Evolutionary conservation across 2,113 vertebrate species (phyloP).

Genomic region (Pseudopodoces humilis): DNA sequence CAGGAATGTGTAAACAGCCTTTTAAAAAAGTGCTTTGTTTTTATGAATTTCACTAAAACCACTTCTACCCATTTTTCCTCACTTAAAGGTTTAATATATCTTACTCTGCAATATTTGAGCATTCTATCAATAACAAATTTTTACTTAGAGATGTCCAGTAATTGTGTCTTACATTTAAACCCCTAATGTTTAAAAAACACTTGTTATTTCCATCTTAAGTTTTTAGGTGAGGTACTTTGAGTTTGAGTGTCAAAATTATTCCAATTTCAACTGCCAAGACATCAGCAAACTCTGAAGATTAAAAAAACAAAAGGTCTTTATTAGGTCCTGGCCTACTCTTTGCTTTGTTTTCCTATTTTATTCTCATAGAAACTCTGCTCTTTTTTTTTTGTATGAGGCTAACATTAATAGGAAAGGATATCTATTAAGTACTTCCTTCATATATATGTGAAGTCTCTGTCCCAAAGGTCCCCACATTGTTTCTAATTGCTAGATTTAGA

Average conservation of each 20-base stretch:
- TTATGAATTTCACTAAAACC: background rate
- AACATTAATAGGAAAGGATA: background rate
- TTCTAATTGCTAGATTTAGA: background rate
- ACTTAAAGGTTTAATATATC: background rate
- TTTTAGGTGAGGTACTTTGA: background rate
- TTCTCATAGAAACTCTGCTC: background rate
- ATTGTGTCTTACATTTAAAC: background rate
- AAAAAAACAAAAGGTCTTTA: background rate
- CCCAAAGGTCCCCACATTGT: background rate
- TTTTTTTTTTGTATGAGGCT: background rate
- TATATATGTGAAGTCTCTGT: background rate
- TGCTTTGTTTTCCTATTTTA: background rate
- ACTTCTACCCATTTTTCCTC: background rate
- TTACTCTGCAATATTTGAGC: background rate
- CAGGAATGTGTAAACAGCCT: background rate
- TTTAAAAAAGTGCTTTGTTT: background rate
- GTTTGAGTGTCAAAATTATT: background rate
- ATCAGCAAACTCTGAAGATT: background rate
- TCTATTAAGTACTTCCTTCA: background rate
- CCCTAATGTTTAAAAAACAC: background rate
- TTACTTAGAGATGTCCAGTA: background rate
- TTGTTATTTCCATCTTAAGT: background rate
- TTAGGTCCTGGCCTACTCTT: background rate
- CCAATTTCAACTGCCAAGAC: background rate
- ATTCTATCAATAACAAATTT: background rate